Percentiles rank a stretch among this genome's conserved stretches.
phyloP scores from a whole-genome alignment of 37 sponge, comb jelly and placozoan species.

The Bolinopsis microptera region DNA sequence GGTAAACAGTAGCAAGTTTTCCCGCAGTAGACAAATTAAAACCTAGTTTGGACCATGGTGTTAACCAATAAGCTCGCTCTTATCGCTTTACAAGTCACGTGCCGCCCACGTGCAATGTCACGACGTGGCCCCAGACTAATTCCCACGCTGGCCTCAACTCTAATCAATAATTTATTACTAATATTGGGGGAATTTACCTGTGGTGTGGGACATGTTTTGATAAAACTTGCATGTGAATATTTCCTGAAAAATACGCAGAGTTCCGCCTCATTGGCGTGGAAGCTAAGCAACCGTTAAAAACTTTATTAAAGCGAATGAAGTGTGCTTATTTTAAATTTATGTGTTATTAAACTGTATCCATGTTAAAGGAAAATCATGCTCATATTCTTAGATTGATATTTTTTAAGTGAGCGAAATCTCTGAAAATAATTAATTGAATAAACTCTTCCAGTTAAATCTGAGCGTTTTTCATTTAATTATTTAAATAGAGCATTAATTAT shows the following conservation, averaged over 20 bases:
- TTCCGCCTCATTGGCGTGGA: not conserved
- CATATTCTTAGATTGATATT: too few species aligned
- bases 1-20: not conserved
- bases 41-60: not conserved
- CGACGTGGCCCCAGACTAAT: not conserved
- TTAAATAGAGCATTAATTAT: too few species aligned
- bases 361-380: not conserved
- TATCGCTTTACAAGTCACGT: not conserved
- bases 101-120: not conserved
- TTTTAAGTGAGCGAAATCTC: too few species aligned
- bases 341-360: not conserved
- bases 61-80: not conserved
- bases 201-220: not conserved
- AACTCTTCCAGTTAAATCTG: too few species aligned
- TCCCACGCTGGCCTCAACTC: not conserved
- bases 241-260: not conserved
- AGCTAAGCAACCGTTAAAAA: not conserved
- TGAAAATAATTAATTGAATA: too few species aligned
- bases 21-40: not conserved
- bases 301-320: too few species aligned
- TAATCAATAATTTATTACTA: not conserved
- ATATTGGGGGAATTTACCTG: not conserved
- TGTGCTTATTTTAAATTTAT: too few species aligned
- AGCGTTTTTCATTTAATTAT: too few species aligned
- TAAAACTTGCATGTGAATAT: not conserved